Conservation (phyloP, 1,140 invertebrate genomes). For the Laupala kohalensis region DNA sequence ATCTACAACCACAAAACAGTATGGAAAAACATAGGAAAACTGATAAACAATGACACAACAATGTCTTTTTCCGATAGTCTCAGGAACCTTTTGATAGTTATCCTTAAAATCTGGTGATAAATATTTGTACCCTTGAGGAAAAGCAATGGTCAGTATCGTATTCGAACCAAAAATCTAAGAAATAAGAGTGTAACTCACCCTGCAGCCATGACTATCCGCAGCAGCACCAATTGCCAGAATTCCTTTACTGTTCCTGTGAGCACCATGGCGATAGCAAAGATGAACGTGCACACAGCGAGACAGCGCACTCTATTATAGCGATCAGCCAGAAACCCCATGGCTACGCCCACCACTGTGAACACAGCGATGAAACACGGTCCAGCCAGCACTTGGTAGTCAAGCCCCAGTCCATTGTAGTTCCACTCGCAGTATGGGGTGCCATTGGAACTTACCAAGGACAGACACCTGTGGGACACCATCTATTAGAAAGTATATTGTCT, state of each 20-base stretch:
- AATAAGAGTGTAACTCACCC: conserved; percentile 42
- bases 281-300: conserved; percentile 57
- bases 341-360: conserved; percentile 73
- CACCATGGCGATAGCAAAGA: conserved; percentile 71
- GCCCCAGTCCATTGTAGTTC: conserved; percentile 82
- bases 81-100: no score
- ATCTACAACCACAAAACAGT: no score
- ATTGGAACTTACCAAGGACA: conserved; percentile 46
- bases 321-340: conserved; percentile 75
- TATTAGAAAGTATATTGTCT: no score
- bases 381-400: conserved; percentile 83
- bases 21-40: no score
- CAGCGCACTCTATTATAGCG: conserved; percentile 56
- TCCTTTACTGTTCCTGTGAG: conserved; percentile 69
- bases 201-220: conserved; percentile 74
- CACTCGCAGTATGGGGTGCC: conserved; percentile 69
- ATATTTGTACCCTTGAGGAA: no score
- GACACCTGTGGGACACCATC: no score
- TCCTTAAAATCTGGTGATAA: no score
- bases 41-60: no score
- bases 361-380: conserved; percentile 85
- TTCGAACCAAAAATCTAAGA: no score
- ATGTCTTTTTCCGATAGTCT: no score
- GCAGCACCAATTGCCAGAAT: conserved; percentile 79
- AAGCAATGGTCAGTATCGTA: no score